Conservation (phyloP, 2,888 invertebrate species). For the Aleiodes leptofemur region DNA sequence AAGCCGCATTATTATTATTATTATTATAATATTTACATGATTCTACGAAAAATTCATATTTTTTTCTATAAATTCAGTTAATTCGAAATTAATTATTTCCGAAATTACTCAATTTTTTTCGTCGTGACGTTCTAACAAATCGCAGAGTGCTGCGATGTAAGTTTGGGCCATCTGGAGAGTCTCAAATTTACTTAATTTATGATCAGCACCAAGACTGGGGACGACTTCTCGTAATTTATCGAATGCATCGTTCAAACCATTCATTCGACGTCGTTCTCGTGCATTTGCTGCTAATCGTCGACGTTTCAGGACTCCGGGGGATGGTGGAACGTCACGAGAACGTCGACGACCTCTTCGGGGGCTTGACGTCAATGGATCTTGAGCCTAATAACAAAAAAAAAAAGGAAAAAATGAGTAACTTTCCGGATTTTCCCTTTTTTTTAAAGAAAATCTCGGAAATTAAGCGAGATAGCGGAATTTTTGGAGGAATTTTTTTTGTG, state of each 20-base stretch:
- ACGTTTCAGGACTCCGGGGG: conserved; percentile 78
- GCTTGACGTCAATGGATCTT: conserved; percentile 66
- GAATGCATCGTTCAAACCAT: conserved; percentile 86
- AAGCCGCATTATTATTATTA: no score
- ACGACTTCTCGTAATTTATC: conserved; percentile 84
- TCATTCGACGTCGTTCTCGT: conserved; percentile 85
- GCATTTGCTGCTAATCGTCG: conserved; percentile 85
- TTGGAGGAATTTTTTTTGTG: no score
- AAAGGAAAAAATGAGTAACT: neutral
- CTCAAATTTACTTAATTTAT: conserved; percentile 86
- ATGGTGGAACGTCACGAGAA: conserved; percentile 75
- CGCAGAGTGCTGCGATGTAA: conserved; percentile 83
- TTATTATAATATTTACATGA: no score
- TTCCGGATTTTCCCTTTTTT: no score
- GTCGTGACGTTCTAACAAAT: conserved; percentile 78
- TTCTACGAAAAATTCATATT: no score
- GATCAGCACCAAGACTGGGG: conserved; percentile 83
- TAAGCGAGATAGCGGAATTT: no score
- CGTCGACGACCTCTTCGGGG: conserved; percentile 69
- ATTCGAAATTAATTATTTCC: no score
- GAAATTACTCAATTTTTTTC: conserved; percentile 52
- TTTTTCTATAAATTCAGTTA: no score
- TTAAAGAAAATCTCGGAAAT: neutral
- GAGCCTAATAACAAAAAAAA: conserved; percentile 51
- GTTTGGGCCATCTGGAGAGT: conserved; percentile 88